Conservation (phyloP, 2,888 invertebrate species). For the Thereva unica region DNA sequence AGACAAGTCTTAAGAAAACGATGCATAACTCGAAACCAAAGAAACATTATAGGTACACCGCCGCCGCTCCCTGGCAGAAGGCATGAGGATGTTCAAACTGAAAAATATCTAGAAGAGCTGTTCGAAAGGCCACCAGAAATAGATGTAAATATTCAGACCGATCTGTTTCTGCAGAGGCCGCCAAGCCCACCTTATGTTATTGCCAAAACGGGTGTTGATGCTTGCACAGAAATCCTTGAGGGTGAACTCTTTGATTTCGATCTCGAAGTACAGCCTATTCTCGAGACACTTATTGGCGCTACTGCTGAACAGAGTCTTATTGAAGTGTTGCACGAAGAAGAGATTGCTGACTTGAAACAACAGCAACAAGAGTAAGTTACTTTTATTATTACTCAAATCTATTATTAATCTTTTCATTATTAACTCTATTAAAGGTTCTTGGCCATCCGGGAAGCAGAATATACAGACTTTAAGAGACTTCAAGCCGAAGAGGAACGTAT, state of each 20-base stretch:
- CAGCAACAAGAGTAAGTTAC: conserved; percentile 61
- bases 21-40: conserved; percentile 61
- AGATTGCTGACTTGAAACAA: conserved; percentile 77
- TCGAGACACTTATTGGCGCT: conserved; percentile 87
- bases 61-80: conserved; percentile 74
- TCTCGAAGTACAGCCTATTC: conserved; percentile 84
- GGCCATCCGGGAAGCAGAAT: conserved; percentile 74
- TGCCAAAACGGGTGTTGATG: conserved; percentile 79
- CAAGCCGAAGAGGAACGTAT: conserved; percentile 77
- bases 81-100: conserved; percentile 89
- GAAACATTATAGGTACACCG: conserved; percentile 59
- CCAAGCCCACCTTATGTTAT: conserved; percentile 78
- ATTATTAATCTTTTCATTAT: background rate
- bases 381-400: background rate
- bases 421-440: conserved; percentile 49
- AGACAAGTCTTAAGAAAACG: conserved; percentile 73
- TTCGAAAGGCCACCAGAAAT: conserved; percentile 75
- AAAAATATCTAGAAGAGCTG: conserved; percentile 84
- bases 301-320: conserved; percentile 86
- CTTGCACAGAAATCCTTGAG: conserved; percentile 83
- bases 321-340: conserved; percentile 92
- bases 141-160: conserved; percentile 84
- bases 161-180: conserved; percentile 82
- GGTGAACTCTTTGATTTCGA: conserved; percentile 95
- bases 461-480: conserved; percentile 78